Evolutionary conservation across 2,888 invertebrate genomes (phyloP).

Genomic region (Chelonus formosanus): DNA sequence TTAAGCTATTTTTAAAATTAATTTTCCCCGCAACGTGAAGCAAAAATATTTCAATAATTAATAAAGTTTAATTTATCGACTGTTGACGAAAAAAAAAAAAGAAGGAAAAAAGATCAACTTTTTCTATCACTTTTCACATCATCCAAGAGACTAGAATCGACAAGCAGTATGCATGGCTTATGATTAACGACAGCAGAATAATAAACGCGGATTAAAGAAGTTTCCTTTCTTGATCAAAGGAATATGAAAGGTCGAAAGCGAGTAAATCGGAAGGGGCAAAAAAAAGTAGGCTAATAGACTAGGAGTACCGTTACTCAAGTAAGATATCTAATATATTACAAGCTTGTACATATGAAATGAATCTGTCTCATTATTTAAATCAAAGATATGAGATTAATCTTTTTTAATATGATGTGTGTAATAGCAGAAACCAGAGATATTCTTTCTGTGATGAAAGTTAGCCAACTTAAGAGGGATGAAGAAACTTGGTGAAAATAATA

Average conservation of each 20-base stretch:
- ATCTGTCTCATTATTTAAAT: neutral
- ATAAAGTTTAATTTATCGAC: too few species aligned
- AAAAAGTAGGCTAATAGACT: constrained; percentile 9
- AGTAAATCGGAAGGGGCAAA: neutral
- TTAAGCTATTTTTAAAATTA: too few species aligned
- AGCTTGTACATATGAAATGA: neutral
- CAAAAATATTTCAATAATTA: too few species aligned
- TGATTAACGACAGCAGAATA: constrained; percentile 20
- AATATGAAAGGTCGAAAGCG: constrained; percentile 5
- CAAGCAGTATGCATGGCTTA: constrained; percentile 5
- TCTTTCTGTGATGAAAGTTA: constrained; percentile 10
- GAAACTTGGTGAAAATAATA: constrained; percentile 30
- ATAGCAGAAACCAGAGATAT: constrained; percentile 1
- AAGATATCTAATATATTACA: too few species aligned
- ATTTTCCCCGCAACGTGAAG: too few species aligned
- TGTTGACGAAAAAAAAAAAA: too few species aligned
- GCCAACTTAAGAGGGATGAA: constrained; percentile 3
- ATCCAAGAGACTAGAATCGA: neutral
- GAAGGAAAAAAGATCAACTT: too few species aligned
- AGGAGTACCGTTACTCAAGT: neutral
- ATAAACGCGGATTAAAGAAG: neutral
- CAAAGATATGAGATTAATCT: too few species aligned
- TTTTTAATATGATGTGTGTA: neutral
- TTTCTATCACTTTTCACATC: too few species aligned
- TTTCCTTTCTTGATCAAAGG: constrained; percentile 17